Base-by-base conservation (phyloP, 2,888 invertebrate genomes). In the Sphaerophoria taeniata region DNA sequence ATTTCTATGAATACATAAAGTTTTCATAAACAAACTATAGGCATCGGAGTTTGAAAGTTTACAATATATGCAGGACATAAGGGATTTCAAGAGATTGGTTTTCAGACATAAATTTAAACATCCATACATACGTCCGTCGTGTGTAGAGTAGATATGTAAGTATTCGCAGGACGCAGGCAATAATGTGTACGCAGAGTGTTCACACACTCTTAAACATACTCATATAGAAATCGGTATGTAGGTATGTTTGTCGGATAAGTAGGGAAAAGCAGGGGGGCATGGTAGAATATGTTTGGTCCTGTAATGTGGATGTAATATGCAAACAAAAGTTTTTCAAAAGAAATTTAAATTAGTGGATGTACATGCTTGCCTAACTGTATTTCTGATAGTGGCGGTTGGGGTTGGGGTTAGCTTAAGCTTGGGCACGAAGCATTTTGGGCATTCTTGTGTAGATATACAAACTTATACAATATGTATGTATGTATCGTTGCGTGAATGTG, bases 21-120 rank as follows among this genome's bases (percentile, higher is more conserved):
- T 85, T 85, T 85, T 85, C 81, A 81, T 85, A 85, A 85, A 81
- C 85, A 85, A 85, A 85, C 85, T 85, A 85, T 85, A 85, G 85
- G 85, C 85, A 85, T 85, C 73, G 67, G 67, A 81, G 85, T 85
- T 85, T 81, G 85, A 85, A 85, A 85, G 81, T 85, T 85, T 85
- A 85, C 81, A 85, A 85, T 85, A 85, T 85, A 85, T 85, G 85
- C 85, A 85, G 85, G 85, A 85, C 85, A 85, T 85, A 85, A 81
- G 85, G 85, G 85, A 85, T 85, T 85, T 85, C 76, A 73, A 81
- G 76, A 85, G 81, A 85, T 85, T 85, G 85, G 85, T 85, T 85
- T 85, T 85, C 76, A 85, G 81, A 58, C 63, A 77, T 76, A 81
- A 69, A 85, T 75, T 61, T 72, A 76, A 58, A 75, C 63, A 70